Evolutionary conservation across 2,888 invertebrate genomes (phyloP), one percentile per base, ranked within the genome.

Genomic region (Danaus chrysippus): DNA sequence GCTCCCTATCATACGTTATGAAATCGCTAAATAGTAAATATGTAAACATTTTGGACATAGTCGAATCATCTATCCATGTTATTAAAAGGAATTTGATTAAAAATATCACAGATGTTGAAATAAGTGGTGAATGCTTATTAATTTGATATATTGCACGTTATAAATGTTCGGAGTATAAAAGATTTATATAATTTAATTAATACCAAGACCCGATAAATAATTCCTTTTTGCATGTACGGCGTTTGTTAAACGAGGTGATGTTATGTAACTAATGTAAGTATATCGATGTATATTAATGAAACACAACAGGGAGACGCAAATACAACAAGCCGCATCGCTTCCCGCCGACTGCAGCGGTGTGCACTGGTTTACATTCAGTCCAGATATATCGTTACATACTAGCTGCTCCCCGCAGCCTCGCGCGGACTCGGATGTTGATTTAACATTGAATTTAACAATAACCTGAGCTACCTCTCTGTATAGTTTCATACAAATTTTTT

Each of bases 331-430:
- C 81, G 82, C 81, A 78, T 78, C 79, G 76, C 77, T 75, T 76
- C 80, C 76, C 83, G 83, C 79, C 75, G 80, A 71, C 76, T 59
- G 78, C 79, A 74, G 76, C 74, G 73, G 74, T 79, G 82, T 83
- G 84, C 79, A 83, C 89, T 88, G 89, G 77, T 89, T 89, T 90
- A 88, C 88, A 88, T 90, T 87, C 78, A 78, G 90, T 90, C 88
- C 90, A 83, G 76, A 81, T 79, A 76, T 63, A 63, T 62, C 54
- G 56, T 59, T 60, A 55, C 58, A 23, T 34, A 34, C 23, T 34
- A 34, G 23, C 23, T 6, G 23, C 23, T 34, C 23, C 23, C 23
- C 23, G 23, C 23, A 6, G 23, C 23, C 23, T 2, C 23, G 6
- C 23, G 23, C 23, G 23, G 23, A 34, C 23, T 34, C 23, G 23